phyloP scores from a whole-genome alignment of 2,888 invertebrate genomes.

The Drosophila multiciliata region DNA sequence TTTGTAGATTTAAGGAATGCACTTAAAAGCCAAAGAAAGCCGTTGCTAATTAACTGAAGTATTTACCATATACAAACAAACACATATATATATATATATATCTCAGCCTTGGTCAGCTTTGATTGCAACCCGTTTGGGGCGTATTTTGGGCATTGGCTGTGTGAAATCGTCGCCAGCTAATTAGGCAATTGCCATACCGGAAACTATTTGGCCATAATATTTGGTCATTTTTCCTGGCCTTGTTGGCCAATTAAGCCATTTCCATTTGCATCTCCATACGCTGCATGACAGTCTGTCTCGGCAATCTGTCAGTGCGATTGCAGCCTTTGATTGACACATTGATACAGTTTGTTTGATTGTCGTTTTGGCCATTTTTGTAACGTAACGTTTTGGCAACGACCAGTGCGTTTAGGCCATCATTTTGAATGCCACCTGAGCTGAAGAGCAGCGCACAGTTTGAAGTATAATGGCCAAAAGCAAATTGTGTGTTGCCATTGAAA shows the following conservation, averaged over 20 bases:
- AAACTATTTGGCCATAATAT: conserved; percentile 78
- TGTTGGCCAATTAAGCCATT: conserved; percentile 66
- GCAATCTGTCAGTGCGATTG: conserved; percentile 57
- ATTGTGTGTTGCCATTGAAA: conserved; percentile 51
- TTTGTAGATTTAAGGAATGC: conserved; percentile 49
- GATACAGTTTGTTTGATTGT: conserved; percentile 59
- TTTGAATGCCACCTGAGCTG: conserved; percentile 55
- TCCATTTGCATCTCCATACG: conserved; percentile 38
- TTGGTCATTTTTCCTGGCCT: conserved; percentile 61
- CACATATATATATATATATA: neutral
- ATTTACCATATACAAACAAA: neutral
- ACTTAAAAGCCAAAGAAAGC: conserved; percentile 76
- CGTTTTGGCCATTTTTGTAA: conserved; percentile 9
- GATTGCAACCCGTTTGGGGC: conserved; percentile 34
- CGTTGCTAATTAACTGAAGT: conserved; percentile 22
- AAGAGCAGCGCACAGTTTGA: conserved; percentile 4
- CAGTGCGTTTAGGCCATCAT: conserved; percentile 63
- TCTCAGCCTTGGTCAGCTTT: conserved; percentile 23
- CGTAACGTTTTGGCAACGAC: conserved; percentile 32
- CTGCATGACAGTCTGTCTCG: conserved; percentile 16
- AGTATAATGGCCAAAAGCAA: conserved; percentile 37
- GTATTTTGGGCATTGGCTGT: conserved; percentile 46
- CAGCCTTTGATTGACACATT: conserved; percentile 71
- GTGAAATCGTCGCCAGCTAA: conserved; percentile 73
- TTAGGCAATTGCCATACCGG: conserved; percentile 76